Evolutionary conservation across 92 coral and sea anemone species (phyloP).

Genomic region (Parazoanthus atlanticus): DNA sequence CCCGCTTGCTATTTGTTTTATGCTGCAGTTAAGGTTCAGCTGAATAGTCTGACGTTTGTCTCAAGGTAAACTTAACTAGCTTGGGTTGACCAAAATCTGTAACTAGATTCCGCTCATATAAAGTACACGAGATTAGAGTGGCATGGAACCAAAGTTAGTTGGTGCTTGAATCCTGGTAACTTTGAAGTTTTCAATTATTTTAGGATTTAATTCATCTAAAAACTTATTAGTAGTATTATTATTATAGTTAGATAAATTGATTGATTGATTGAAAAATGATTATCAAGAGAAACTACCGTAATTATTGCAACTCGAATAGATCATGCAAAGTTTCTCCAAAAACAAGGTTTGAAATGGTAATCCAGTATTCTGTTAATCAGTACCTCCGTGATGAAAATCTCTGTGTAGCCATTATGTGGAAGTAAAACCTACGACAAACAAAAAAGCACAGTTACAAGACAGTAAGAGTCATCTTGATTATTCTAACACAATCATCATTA

Average conservation of each 20-base stretch:
- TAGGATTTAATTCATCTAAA: not conserved
- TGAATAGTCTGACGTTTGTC: not conserved
- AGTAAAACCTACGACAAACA: slow-evolving; percentile 56
- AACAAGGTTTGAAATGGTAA: not conserved
- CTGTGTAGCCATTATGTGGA: slow-evolving; percentile 82
- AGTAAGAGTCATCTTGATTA: not conserved
- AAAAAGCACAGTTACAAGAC: not conserved
- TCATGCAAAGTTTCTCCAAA: not conserved
- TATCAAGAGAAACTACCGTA: too few species aligned
- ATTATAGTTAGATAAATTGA: not conserved
- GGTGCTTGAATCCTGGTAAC: not conserved
- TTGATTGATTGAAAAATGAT: not conserved
- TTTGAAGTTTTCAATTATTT: not conserved
- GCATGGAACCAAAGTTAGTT: not conserved
- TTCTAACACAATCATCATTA: not conserved
- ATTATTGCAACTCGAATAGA: not conserved
- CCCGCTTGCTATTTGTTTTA: too few species aligned
- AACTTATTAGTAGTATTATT: not conserved
- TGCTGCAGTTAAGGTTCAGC: too few species aligned
- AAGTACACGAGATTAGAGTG: not conserved
- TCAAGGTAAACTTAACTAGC: not conserved
- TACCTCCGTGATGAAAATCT: slow-evolving; percentile 79
- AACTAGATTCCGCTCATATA: not conserved
- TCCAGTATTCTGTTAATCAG: not conserved
- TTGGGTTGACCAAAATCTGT: not conserved